Percentiles rank a stretch among this genome's conserved stretches.
These are phyloP conservation scores for Drosophila stalkeri DNA, from an alignment of 2,888 invertebrate genomes.

Conservation along the genomic window DNA sequence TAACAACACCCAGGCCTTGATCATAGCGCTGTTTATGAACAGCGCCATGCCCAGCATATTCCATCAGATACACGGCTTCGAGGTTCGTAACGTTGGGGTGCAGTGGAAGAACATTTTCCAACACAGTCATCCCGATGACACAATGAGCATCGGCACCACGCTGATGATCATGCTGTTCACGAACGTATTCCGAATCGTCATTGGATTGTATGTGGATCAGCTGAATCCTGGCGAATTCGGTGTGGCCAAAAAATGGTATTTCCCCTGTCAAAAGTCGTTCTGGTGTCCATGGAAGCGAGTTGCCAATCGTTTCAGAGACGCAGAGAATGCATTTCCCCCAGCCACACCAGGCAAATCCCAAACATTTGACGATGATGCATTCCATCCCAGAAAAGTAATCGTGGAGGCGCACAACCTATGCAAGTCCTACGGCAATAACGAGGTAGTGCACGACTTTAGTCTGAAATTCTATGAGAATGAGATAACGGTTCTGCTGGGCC, in stretches of 20 bases:
- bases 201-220: conserved; percentile 93
- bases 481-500: conserved; percentile 92
- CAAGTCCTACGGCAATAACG: conserved; percentile 87
- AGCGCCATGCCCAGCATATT: conserved; percentile 49
- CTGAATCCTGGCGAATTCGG: conserved; percentile 93
- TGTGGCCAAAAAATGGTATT: conserved; percentile 92
- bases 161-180: conserved; percentile 87
- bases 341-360: no score
- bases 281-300: conserved; percentile 84
- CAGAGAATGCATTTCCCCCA: neutral
- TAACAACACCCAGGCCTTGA: fast-evolving
- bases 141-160: conserved; percentile 88
- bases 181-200: conserved; percentile 86
- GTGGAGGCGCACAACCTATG: conserved; percentile 87
- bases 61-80: conserved; percentile 17
- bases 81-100: conserved; percentile 86
- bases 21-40: conserved; percentile 39
- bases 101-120: conserved; percentile 86
- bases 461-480: conserved; percentile 93
- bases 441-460: conserved; percentile 88
- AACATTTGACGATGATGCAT: neutral
- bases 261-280: conserved; percentile 87
- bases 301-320: neutral
- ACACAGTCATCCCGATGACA: conserved; percentile 88
- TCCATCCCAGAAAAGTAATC: conserved; percentile 83